Evolutionary conservation across 2,113 vertebrate genomes (phyloP).

Genomic region (Otis tarda): DNA sequence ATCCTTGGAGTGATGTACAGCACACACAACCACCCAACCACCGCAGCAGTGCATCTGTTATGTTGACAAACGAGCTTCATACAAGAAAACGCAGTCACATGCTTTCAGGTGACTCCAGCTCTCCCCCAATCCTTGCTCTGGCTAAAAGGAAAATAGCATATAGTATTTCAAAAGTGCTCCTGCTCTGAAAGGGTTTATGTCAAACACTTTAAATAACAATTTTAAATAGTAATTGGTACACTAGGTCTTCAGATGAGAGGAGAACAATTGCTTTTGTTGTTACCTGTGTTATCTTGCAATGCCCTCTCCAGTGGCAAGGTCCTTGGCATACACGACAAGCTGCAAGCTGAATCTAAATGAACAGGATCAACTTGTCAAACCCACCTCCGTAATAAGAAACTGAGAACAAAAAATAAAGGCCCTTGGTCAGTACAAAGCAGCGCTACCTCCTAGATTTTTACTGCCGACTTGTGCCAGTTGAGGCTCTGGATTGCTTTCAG

Average conservation of each 20-base stretch:
- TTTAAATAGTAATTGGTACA: conserved; percentile 50
- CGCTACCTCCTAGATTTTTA: background rate
- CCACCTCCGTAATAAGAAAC: background rate
- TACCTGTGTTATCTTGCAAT: background rate
- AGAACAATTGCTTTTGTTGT: background rate
- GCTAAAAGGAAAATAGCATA: conserved; percentile 49
- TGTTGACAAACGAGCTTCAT: conserved; percentile 60
- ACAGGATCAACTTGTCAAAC: background rate
- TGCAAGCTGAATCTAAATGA: conserved; percentile 17
- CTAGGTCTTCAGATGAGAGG: background rate
- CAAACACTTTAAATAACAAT: conserved; percentile 28
- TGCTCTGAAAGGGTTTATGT: conserved; percentile 17
- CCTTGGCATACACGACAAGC: background rate
- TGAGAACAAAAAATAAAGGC: background rate
- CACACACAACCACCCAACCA: background rate
- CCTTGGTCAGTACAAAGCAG: background rate
- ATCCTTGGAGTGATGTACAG: background rate
- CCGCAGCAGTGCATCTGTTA: conserved; percentile 38
- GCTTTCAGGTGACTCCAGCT: conserved; percentile 27
- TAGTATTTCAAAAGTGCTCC: conserved; percentile 5
- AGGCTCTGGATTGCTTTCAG: background rate
- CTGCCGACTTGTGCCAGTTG: background rate
- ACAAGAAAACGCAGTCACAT: conserved; percentile 1
- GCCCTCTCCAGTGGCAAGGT: background rate
- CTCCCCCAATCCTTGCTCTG: background rate